Conservation (phyloP, 2,888 invertebrate genomes). For the Meiosimyza decipiens region DNA sequence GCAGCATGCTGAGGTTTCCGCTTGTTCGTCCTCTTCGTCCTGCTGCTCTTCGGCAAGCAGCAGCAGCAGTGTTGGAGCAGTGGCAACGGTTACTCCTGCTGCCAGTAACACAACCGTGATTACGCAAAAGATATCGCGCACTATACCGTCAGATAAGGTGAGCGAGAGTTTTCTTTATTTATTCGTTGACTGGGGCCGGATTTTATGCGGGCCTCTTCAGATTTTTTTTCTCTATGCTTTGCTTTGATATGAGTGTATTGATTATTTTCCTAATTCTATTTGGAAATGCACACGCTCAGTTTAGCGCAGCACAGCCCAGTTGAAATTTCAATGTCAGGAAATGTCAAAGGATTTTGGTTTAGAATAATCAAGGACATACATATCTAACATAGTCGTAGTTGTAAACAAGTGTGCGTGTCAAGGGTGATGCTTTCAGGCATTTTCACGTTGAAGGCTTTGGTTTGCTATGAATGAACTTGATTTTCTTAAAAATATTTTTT, state of each 20-base stretch:
- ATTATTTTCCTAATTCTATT: not conserved
- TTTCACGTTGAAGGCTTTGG: too few species aligned
- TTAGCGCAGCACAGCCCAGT: too few species aligned
- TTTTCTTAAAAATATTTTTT: too few species aligned
- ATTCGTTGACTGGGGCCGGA: not conserved
- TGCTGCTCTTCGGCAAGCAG: constrained; percentile 50
- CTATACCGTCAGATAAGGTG: constrained; percentile 87
- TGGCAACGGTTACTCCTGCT: constrained; percentile 41
- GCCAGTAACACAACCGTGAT: constrained; percentile 50
- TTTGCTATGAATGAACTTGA: too few species aligned
- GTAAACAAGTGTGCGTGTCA: too few species aligned
- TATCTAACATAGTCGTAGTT: too few species aligned
- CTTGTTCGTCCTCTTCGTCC: constrained; percentile 52
- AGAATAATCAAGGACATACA: too few species aligned
- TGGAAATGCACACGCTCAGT: too few species aligned
- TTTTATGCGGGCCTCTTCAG: not conserved
- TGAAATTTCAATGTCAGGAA: too few species aligned
- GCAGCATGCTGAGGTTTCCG: constrained; percentile 47
- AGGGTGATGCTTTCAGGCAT: too few species aligned
- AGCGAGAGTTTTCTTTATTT: constrained; percentile 53
- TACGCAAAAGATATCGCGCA: constrained; percentile 75
- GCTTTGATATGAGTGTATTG: not conserved
- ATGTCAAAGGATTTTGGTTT: too few species aligned
- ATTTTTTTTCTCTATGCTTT: not conserved
- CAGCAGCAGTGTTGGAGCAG: constrained; percentile 45